Base-by-base conservation (phyloP, 1,140 invertebrate genomes). In the Caerostris extrusa region DNA sequence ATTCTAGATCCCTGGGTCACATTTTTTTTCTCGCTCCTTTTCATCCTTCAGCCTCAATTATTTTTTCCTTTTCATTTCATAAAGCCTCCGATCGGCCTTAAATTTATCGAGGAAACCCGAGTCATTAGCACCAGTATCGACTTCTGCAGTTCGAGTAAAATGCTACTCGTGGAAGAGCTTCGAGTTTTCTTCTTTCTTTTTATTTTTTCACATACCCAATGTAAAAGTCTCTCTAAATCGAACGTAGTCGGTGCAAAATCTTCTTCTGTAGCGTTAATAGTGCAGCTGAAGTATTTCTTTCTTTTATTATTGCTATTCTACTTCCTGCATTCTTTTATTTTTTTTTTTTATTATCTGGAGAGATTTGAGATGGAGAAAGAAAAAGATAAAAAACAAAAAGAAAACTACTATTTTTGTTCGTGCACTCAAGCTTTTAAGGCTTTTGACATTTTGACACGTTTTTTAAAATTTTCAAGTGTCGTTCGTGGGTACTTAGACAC, bases 371-470 rank as follows among this genome's bases (percentile, higher is more conserved):
- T 10, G 34, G 5, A 34, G n/a, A 50, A 71, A 71, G 69, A 4
- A 34, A 10, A 34, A 50, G 19, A 50, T 17, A 3, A 34, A 34
- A 34, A 34, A n/a, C n/a, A n/a, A 3, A 19, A 12, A 14, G 60
- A 34, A 58, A 87, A 87, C 60, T 87, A 8, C 8, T 12, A 56
- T 53, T 61, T 87, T 87, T 61, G 19, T 61, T 61, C 85, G 12
- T 87, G 19, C 85, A 6, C 19, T 87, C n/a, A 87, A 87, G 81
- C n/a, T 53, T n/a, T 83, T 57, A 83, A 57, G 57, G 53, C 81
- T 83, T 61, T 19, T 87, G 85, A 87, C 85, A 87, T 61, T 0
- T 87, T 87, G 85, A 87, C 85, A 87, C 85, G 58, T 50, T 87
- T 87, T 87, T 61, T 7, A 58, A 10, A 56, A 83, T 57, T 83